Percentiles rank a stretch among this genome's conserved stretches.
Conservation (phyloP, 1,140 invertebrate genomes). For the Pachyrhynchus sulphureomaculatus region DNA sequence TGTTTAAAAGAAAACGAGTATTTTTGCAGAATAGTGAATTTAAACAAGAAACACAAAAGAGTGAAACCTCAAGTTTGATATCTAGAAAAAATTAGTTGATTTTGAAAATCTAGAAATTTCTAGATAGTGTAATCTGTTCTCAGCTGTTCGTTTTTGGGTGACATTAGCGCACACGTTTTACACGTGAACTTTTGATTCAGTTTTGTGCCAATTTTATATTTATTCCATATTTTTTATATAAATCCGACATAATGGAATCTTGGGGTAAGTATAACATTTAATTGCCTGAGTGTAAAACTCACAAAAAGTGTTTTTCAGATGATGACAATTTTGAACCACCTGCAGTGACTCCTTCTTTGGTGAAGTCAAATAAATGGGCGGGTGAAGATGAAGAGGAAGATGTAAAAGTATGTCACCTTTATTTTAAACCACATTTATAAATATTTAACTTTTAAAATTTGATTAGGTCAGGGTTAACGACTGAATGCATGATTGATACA, state of each 20-base stretch:
- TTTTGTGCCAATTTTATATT: constrained; percentile 32
- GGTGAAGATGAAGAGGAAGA: constrained; percentile 85
- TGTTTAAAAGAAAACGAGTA: constrained; percentile 23
- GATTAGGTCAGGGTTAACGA: no score
- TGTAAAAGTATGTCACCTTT: constrained; percentile 66
- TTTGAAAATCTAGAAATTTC: constrained; percentile 4
- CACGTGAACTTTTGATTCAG: constrained; percentile 47
- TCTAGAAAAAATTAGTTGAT: constrained; percentile 8
- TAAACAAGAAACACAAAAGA: constrained; percentile 39
- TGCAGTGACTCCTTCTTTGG: constrained; percentile 20
- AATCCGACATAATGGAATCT: constrained; percentile 45
- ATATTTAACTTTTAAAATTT: no score
- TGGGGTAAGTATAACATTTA: constrained; percentile 43
- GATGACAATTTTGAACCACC: constrained; percentile 49
- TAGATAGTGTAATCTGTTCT: neutral
- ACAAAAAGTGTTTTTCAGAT: constrained; percentile 36
- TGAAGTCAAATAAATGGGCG: constrained; percentile 74
- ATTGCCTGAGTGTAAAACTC: neutral
- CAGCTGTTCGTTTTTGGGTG: constrained; percentile 13
- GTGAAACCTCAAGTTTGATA: constrained; percentile 43
- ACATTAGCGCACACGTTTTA: constrained; percentile 33
- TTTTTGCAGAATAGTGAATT: constrained; percentile 28
- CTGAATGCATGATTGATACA: no score
- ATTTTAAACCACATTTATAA: no score
- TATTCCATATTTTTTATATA: constrained; percentile 27